A percentile compares a stretch with the other conserved stretches of the same genome.
Conservation (phyloP, 2,113 vertebrate species). For the Nyctereutes procyonoides region DNA sequence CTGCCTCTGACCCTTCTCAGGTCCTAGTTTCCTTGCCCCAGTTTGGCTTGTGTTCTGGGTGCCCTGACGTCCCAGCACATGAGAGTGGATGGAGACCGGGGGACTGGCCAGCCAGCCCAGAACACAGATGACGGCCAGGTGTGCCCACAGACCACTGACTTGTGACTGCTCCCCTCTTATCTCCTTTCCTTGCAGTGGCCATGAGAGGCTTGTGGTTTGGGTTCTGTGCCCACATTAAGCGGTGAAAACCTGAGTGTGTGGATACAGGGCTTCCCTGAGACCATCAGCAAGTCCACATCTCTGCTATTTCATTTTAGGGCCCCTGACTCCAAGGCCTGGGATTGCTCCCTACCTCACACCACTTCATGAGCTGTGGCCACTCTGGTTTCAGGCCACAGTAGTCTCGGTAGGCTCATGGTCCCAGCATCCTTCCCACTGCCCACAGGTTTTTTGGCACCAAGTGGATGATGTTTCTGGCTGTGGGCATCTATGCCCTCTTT, state of each 20-base stretch:
- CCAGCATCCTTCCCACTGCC: neutral
- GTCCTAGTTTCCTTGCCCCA: neutral
- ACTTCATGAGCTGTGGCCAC: too few relatives aligned
- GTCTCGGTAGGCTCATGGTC: accelerated
- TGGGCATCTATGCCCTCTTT: slow-evolving; percentile 96
- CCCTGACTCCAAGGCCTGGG: neutral
- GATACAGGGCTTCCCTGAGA: neutral
- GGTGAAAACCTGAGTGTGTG: neutral
- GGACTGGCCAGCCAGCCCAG: neutral
- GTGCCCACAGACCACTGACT: too few relatives aligned
- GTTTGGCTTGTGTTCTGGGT: neutral
- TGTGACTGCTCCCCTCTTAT: accelerated
- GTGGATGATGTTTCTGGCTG: slow-evolving; percentile 97
- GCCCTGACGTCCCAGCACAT: neutral
- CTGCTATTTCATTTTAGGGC: neutral
- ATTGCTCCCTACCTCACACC: neutral
- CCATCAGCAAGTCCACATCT: neutral
- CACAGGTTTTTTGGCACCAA: slow-evolving; percentile 97
- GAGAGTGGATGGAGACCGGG: neutral
- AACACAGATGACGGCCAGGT: neutral
- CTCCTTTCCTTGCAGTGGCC: neutral
- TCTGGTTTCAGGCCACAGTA: neutral
- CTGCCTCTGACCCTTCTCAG: too few relatives aligned
- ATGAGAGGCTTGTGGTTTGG: neutral
- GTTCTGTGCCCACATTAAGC: neutral